phyloP scores from a whole-genome alignment of 2,113 vertebrate species.

The Paedocypris sp. region DNA sequence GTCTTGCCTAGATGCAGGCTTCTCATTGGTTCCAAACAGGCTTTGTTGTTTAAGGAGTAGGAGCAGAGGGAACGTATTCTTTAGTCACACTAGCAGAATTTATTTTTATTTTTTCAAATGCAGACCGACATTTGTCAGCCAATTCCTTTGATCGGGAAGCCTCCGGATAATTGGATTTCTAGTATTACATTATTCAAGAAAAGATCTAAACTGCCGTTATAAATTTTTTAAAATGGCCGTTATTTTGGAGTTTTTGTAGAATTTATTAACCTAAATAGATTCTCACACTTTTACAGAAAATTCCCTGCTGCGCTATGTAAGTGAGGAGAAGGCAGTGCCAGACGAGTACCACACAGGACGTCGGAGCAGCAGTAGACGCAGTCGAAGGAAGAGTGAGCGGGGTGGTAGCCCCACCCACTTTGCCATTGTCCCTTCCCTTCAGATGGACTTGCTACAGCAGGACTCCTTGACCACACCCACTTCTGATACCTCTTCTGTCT shows the following conservation, averaged over 20 bases:
- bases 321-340: conserved; percentile 81
- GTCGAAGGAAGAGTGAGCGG: conserved; percentile 83
- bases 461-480: conserved; percentile 83
- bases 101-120: conserved; percentile 1
- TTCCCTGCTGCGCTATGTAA: conserved; percentile 85
- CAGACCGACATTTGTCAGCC: not conserved
- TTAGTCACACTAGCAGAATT: conserved; percentile 14
- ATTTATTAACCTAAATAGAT: not conserved
- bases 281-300: conserved; percentile 64
- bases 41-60: conserved; percentile 42
- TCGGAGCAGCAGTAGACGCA: conserved; percentile 81
- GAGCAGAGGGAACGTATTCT: conserved; percentile 28
- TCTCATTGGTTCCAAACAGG: conserved; percentile 37
- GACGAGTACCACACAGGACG: conserved; percentile 81
- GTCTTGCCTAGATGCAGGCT: conserved; percentile 41
- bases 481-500: conserved; percentile 79
- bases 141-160: not conserved
- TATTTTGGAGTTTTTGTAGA: not conserved
- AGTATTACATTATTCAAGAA: not conserved
- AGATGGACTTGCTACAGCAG: conserved; percentile 85
- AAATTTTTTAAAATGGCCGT: not conserved
- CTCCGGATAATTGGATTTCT: not conserved
- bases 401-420: conserved; percentile 85
- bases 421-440: conserved; percentile 77
- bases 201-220: not conserved